Evolutionary conservation across 2,888 invertebrate genomes (phyloP).

Genomic region (Timandra comae): DNA sequence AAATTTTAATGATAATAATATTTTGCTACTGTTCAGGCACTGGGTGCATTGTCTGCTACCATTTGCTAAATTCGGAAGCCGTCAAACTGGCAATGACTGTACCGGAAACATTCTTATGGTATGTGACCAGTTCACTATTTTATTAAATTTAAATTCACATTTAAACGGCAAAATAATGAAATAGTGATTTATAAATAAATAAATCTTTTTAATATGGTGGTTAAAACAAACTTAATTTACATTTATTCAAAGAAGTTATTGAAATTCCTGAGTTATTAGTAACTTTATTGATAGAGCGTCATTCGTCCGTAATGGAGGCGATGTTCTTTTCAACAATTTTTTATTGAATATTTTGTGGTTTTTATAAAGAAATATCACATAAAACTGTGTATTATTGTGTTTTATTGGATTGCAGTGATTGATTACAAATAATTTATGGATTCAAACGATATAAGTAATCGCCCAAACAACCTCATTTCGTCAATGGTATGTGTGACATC

Average conservation of each 20-base stretch:
- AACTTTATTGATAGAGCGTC: slow-evolving; percentile 74
- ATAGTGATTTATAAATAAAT: not conserved
- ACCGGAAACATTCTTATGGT: slow-evolving; percentile 41
- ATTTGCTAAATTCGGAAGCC: slow-evolving; percentile 72
- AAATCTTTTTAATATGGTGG: too few species aligned
- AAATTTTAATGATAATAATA: slow-evolving; percentile 1
- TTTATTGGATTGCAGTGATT: slow-evolving; percentile 56
- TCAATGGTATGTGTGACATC: slow-evolving; percentile 75
- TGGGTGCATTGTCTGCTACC: slow-evolving; percentile 34
- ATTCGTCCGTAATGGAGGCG: slow-evolving; percentile 82
- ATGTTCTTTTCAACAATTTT: slow-evolving; percentile 55
- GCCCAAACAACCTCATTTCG: slow-evolving; percentile 59
- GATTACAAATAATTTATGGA: slow-evolving; percentile 51
- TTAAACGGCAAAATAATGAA: not conserved
- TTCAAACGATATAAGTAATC: slow-evolving; percentile 38
- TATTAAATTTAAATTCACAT: not conserved
- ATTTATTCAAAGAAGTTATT: too few species aligned
- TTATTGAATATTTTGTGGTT: slow-evolving; percentile 45
- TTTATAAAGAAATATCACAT: slow-evolving; percentile 49
- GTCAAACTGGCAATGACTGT: slow-evolving; percentile 66
- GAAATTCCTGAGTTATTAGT: slow-evolving; percentile 55
- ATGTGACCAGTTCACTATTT: not conserved
- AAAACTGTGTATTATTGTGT: slow-evolving; percentile 45
- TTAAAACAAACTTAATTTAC: too few species aligned
- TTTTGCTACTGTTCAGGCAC: not conserved